phyloP scores from a whole-genome alignment of 1,140 invertebrate species.

The Aphelinus certus region DNA sequence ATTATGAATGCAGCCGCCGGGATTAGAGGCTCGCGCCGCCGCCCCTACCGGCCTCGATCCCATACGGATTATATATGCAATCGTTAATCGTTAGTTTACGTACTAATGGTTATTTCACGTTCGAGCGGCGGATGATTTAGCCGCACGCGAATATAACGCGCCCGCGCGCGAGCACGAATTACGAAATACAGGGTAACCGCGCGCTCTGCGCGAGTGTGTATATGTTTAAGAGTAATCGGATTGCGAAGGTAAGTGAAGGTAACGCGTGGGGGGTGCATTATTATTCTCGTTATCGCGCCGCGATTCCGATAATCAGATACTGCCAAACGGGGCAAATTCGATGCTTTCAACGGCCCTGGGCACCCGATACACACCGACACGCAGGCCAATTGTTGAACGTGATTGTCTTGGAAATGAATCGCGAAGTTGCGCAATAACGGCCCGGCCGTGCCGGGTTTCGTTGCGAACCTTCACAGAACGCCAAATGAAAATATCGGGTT shows the following conservation, averaged over 20 bases:
- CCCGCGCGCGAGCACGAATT: constrained; percentile 18
- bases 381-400: no score
- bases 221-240: constrained; percentile 4
- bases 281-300: not conserved
- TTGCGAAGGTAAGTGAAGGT: constrained; percentile 2
- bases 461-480: no score
- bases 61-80: not conserved
- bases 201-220: not conserved
- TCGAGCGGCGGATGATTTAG: constrained; percentile 21
- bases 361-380: no score
- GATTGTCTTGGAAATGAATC: no score
- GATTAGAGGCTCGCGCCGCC: no score
- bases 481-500: no score
- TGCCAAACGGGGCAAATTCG: no score
- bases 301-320: no score
- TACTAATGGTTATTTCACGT: constrained; percentile 32
- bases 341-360: no score
- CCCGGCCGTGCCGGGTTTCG: no score
- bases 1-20: not conserved
- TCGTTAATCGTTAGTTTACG: constrained; percentile 19
- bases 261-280: not conserved
- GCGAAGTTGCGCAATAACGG: no score
- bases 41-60: no score
- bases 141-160: constrained; percentile 10
- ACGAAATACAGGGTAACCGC: not conserved